Base-by-base conservation (phyloP, 2,797 vertebrate species). In the Scolopax rusticola region DNA sequence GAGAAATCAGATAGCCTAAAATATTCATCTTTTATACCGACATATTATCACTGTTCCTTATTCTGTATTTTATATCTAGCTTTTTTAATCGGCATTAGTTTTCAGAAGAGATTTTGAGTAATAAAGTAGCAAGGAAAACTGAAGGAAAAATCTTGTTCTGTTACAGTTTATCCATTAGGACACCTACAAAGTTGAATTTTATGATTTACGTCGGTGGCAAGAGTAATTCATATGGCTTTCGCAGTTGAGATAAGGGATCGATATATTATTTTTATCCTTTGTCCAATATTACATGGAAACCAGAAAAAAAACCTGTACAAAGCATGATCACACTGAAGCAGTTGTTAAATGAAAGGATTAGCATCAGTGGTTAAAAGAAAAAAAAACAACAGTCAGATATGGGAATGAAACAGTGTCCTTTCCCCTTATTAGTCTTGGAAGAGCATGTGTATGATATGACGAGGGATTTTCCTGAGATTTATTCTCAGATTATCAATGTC, bases 391-490 rank as follows among this genome's bases (percentile, higher is more conserved):
- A 94, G 65, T 73, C 65, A 89, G 51, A 92, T 91, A 73, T 89
- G 77, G 64, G 78, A 95, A 95, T 86, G 68, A 97, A 95, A 74
- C 73, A 56, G 33, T 60, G 19, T 75, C 68, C 33, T 69, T 14
- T 41, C 48, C 45, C 53, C 67, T 96, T 94, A 95, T 78, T 95
- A 93, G 95, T 93, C 96, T 91, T 90, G 43, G 82, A 97, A 93
- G 57, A 67, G 48, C 45, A 94, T 79, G 50, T 93, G 57, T 95
- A 90, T 94, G 89, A 95, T 88, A 95, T 95, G 96, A 90, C 61
- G 65, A 94, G 69, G 90, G 92, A 97, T 97, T 97, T 98, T 97
- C 96, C 93, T 36, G 50, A 94, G 93, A 85, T 97, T 97, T 97
- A 96, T 97, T 96, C 90, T 97, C 86, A 86, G 85, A 96, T 94